Evolutionary conservation across 2,113 vertebrate species (phyloP).

Genomic region (Dasyprocta punctata): DNA sequence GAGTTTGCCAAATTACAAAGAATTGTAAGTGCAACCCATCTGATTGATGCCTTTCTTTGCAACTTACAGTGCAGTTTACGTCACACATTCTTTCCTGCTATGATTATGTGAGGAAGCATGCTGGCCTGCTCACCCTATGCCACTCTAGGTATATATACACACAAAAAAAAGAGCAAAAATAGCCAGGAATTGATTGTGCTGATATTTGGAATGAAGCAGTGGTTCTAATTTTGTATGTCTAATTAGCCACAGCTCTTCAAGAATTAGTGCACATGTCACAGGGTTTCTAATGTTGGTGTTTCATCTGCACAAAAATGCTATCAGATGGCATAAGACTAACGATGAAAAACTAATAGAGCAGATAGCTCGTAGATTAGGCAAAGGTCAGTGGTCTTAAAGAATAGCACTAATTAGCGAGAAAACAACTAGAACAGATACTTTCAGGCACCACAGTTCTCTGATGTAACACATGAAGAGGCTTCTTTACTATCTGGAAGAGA

Average conservation of each 20-base stretch:
- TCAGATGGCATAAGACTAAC: conserved; percentile 56
- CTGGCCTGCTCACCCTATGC: background rate
- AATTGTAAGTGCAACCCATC: conserved; percentile 25
- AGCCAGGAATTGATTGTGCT: conserved; percentile 70
- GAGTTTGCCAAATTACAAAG: conserved; percentile 44
- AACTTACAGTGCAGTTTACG: background rate
- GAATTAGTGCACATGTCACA: conserved; percentile 60
- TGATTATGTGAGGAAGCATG: background rate
- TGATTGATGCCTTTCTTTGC: conserved; percentile 49
- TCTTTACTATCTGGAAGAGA: background rate
- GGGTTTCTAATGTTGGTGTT: conserved; percentile 51
- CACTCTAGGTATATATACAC: conserved; percentile 17
- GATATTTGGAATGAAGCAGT: conserved; percentile 48
- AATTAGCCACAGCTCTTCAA: conserved; percentile 73
- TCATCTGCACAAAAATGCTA: conserved; percentile 63
- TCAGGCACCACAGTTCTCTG: conserved; percentile 35
- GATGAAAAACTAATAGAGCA: conserved; percentile 69
- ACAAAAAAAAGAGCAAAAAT: conserved; percentile 54
- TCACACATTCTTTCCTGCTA: conserved; percentile 49
- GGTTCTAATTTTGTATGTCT: conserved; percentile 49
- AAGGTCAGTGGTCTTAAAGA: conserved; percentile 81
- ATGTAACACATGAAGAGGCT: background rate
- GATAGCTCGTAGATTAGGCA: conserved; percentile 78
- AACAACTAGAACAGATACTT: conserved; percentile 58
- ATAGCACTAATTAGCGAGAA: conserved; percentile 79